Percentiles rank a stretch among this genome's conserved stretches.
These are phyloP conservation scores for Ceyx cyanopectus DNA, from an alignment of 2,113 vertebrate species.

Conservation along the genomic window DNA sequence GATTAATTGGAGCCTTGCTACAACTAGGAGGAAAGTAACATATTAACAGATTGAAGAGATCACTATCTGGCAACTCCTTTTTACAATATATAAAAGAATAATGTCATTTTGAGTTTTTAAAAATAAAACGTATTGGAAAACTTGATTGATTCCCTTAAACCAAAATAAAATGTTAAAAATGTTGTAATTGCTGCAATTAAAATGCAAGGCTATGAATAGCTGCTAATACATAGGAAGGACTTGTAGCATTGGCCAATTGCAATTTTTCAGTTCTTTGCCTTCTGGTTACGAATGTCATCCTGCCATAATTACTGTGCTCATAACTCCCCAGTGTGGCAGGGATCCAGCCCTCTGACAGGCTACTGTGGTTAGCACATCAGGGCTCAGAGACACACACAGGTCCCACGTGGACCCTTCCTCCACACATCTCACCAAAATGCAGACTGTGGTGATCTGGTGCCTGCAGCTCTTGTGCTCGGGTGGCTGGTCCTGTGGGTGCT, in stretches of 20 bases:
- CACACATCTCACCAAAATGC: neutral
- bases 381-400: rapidly evolving
- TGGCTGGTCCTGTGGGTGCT: rapidly evolving
- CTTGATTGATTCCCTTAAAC: neutral
- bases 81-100: neutral
- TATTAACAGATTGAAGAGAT: constrained; percentile 4
- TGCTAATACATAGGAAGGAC: neutral
- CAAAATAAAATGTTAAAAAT: constrained; percentile 8
- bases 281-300: neutral
- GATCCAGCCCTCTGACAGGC: neutral
- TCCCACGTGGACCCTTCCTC: neutral
- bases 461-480: neutral
- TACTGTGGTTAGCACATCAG: neutral
- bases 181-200: neutral
- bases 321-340: neutral
- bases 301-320: neutral
- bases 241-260: neutral
- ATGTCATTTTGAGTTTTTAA: neutral
- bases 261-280: constrained; percentile 14
- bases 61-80: neutral
- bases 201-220: neutral
- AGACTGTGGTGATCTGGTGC: neutral
- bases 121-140: neutral
- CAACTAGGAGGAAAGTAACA: neutral
- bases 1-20: constrained; percentile 30